phyloP scores from a whole-genome alignment of 2,888 invertebrate species.

The Mimas tiliae region DNA sequence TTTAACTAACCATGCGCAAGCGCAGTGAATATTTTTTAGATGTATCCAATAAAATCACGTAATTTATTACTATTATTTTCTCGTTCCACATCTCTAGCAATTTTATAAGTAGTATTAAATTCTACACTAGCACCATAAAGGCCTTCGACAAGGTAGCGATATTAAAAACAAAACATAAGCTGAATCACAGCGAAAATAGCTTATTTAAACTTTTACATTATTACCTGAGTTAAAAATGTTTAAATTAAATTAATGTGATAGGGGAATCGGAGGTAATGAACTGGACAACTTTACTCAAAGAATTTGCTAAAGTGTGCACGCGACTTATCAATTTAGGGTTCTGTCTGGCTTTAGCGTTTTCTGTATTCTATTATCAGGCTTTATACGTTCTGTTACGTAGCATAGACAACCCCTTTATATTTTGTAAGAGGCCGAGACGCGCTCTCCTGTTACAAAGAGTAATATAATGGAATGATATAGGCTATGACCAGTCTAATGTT shows the following conservation, averaged over 20 bases:
- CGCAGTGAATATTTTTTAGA: no score
- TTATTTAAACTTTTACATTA: constrained; percentile 51
- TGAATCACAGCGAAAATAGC: constrained; percentile 45
- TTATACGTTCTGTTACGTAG: neutral
- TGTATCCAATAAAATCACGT: neutral
- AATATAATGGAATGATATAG: neutral
- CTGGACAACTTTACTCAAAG: constrained; percentile 25
- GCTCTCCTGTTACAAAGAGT: neutral
- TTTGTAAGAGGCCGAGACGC: constrained; percentile 1
- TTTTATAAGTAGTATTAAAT: constrained; percentile 1
- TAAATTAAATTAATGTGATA: constrained; percentile 51
- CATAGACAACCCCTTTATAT: neutral
- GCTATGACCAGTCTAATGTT: neutral
- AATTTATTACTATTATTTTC: neutral
- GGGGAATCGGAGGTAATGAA: constrained; percentile 43
- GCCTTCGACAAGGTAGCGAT: neutral
- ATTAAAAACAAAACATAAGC: constrained; percentile 40
- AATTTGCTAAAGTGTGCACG: constrained; percentile 19
- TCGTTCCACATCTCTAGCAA: neutral
- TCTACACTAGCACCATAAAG: neutral
- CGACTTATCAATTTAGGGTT: constrained; percentile 23
- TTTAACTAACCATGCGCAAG: no score
- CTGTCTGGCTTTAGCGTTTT: constrained; percentile 9
- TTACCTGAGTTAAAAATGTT: constrained; percentile 50
- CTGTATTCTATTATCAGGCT: constrained; percentile 12